Base-by-base conservation (phyloP, 1,140 invertebrate genomes). In the Aradophagus sp. region DNA sequence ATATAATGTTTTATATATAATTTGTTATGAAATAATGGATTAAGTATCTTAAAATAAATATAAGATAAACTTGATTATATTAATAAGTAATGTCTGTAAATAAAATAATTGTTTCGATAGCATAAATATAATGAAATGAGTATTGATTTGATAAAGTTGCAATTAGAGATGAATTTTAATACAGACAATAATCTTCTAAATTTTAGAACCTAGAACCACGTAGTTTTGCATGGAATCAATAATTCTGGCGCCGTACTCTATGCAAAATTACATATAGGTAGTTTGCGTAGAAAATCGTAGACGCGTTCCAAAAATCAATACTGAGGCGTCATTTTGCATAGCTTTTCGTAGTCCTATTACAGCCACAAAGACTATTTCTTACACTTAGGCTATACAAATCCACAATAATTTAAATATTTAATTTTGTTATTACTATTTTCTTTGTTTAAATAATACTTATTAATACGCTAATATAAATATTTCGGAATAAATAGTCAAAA, bases 211-310 rank as follows among this genome's bases (percentile, higher is more conserved):
- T 69, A 62, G 62, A 69, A 62, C 56, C 47, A 48, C n/a, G 58
- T 62, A 69, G 66, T 69, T 69, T 69, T 69, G 66, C 56, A 52
- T 70, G 63, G 67, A 70, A 70, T 70, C 67, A 63, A 70, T 70
- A 70, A 70, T 59, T 70, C 52, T 58, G 67, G 63, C 67, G 50
- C 58, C 19, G 45, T 20, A 58, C 63, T 70, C 67, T 69, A 69
- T 69, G 56, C 66, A 69, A 70, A 70, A 70, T 58, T 58, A 70
- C 67, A 58, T 63, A 63, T 70, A 63, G 35, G 45, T 63, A 58
- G 67, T 63, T 70, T 70, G 67, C 67, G 58, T 70, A 70, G 52
- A 70, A 70, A 63, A 63, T 63, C 67, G 56, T 70, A 70, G 67
- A 70, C 52, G 58, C 56, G 67, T 70, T 63, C 58, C 50, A 70